Percentiles rank a stretch among this genome's conserved stretches.
phyloP scores from a whole-genome alignment of 2,888 invertebrate species.

The Ochropleura plecta region DNA sequence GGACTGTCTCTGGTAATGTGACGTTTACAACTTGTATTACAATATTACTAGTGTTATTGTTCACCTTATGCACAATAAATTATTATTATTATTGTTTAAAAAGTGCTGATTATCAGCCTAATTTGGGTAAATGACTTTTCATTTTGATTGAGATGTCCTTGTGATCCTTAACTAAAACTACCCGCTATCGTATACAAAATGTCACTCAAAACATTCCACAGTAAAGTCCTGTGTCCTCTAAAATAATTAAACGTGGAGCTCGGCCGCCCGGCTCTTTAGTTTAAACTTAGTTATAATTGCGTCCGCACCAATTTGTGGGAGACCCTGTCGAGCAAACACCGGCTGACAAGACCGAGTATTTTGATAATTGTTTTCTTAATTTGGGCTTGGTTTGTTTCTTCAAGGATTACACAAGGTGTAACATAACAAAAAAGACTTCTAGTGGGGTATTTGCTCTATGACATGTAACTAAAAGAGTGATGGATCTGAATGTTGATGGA shows the following conservation, averaged over 20 bases:
- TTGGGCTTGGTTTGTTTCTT: conserved; percentile 1
- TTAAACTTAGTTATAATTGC: conserved; percentile 48
- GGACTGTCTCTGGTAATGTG: too few species aligned
- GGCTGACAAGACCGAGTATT: background rate
- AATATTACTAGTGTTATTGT: too few species aligned
- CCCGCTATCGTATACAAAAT: conserved; percentile 15
- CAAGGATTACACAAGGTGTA: too few species aligned
- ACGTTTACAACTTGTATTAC: too few species aligned
- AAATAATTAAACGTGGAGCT: conserved; percentile 25
- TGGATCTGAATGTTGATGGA: too few species aligned
- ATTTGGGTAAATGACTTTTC: too few species aligned
- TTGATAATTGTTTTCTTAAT: conserved; percentile 19
- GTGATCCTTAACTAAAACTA: background rate
- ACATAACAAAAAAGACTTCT: too few species aligned
- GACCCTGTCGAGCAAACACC: conserved; percentile 1
- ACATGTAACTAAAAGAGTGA: too few species aligned
- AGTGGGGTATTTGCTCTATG: too few species aligned
- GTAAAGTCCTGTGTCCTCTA: conserved; percentile 7
- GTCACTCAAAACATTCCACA: background rate
- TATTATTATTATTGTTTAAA: too few species aligned
- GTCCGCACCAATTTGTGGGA: conserved; percentile 34
- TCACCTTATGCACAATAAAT: too few species aligned
- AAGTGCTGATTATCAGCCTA: too few species aligned
- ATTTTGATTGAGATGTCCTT: background rate
- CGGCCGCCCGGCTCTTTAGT: conserved; percentile 24